These are phyloP conservation scores for Harpalus rubripes DNA, from an alignment of 2,888 invertebrate genomes.

Conservation along the genomic window DNA sequence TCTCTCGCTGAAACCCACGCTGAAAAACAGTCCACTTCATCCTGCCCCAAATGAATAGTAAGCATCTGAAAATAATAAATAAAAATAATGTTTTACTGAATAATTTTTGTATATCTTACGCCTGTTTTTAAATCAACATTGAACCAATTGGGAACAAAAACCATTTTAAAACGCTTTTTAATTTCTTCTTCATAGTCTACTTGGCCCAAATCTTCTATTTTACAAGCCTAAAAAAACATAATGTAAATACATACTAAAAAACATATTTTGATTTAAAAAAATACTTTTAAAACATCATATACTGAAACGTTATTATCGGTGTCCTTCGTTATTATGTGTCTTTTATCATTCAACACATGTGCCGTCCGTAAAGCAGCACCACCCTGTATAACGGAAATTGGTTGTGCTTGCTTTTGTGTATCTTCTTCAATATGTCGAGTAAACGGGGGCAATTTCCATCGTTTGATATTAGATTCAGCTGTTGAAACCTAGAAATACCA, in stretches of 20 bases:
- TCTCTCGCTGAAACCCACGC: slow-evolving; percentile 99
- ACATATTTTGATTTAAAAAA: not conserved
- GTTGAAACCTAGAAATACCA: slow-evolving; percentile 79
- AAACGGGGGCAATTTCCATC: slow-evolving; percentile 77
- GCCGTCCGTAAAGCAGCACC: slow-evolving; percentile 97
- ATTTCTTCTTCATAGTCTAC: slow-evolving; percentile 96
- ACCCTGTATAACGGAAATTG: slow-evolving; percentile 85
- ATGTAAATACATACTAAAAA: not conserved
- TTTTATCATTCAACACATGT: slow-evolving; percentile 95
- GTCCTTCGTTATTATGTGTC: slow-evolving; percentile 97
- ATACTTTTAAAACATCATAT: slow-evolving; percentile 95
- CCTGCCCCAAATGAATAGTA: slow-evolving; percentile 97
- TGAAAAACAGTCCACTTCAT: slow-evolving; percentile 98
- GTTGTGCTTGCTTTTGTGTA: slow-evolving; percentile 73
- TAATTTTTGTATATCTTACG: slow-evolving; percentile 78
- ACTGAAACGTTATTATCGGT: slow-evolving; percentile 93
- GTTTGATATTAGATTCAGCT: slow-evolving; percentile 81
- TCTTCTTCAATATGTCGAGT: slow-evolving; percentile 76
- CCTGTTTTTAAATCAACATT: slow-evolving; percentile 99
- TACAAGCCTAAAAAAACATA: slow-evolving; percentile 80
- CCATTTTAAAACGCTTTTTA: slow-evolving; percentile 93
- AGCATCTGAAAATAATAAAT: slow-evolving; percentile 84
- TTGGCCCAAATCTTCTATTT: slow-evolving; percentile 94
- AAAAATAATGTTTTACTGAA: slow-evolving; percentile 11
- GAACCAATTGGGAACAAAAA: slow-evolving; percentile 99